Percentiles rank a stretch among this genome's conserved stretches.
Evolutionary conservation across 1,140 invertebrate genomes (phyloP).

Genomic region (Nymphalis io): DNA sequence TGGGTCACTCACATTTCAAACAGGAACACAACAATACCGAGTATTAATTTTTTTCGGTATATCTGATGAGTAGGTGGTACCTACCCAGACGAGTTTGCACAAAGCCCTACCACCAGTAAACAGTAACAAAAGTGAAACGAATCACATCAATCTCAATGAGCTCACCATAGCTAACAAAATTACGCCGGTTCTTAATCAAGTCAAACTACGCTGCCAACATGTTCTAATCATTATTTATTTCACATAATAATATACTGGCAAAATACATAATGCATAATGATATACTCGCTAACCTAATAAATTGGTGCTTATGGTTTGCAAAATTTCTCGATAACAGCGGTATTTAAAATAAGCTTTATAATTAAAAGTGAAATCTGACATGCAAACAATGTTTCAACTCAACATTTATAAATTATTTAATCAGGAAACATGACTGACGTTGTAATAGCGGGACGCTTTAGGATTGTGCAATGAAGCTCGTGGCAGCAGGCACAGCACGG

Average conservation of each 20-base stretch:
- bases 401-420: conserved; percentile 43
- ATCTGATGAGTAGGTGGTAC: too few relatives aligned
- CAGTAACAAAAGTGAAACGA: conserved; percentile 50
- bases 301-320: not conserved
- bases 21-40: too few relatives aligned
- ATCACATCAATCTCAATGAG: conserved; percentile 25
- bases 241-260: not conserved
- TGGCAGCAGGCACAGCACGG: conserved; percentile 38
- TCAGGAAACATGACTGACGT: conserved; percentile 49
- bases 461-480: conserved; percentile 57
- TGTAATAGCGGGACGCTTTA: conserved; percentile 49
- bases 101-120: too few relatives aligned
- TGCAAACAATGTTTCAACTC: conserved; percentile 3
- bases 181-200: conserved; percentile 16
- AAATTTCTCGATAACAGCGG: conserved; percentile 2
- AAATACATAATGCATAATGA: not conserved
- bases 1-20: too few relatives aligned
- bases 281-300: not conserved
- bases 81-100: too few relatives aligned
- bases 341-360: not conserved
- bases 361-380: conserved; percentile 9
- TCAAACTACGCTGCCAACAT: conserved; percentile 4
- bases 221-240: conserved; percentile 8
- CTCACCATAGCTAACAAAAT: conserved; percentile 22
- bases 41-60: too few relatives aligned